These are phyloP conservation scores for Danio choprae DNA, from an alignment of 2,797 vertebrate genomes.

Conservation along the genomic window DNA sequence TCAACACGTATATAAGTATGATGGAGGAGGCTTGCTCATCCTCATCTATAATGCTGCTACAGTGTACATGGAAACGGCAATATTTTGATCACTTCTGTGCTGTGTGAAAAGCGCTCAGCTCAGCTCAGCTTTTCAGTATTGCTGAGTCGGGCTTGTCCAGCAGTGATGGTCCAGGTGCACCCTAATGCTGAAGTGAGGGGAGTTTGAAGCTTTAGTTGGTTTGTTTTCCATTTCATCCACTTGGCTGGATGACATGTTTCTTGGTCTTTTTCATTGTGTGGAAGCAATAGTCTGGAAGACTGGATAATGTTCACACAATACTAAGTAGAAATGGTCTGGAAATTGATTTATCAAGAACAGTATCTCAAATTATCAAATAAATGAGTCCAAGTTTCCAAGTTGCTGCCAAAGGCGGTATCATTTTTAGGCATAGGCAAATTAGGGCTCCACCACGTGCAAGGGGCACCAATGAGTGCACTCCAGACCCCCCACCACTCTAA, in stretches of 20 bases:
- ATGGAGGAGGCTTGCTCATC: not conserved
- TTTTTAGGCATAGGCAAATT: too few species aligned
- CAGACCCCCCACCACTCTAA: too few species aligned
- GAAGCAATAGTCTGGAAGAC: constrained; percentile 3
- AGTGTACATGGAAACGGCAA: constrained; percentile 9
- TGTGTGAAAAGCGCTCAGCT: not conserved
- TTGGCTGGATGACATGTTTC: constrained; percentile 8
- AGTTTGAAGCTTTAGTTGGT: not conserved
- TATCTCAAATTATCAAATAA: not conserved
- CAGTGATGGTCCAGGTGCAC: constrained; percentile 2
- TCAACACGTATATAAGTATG: constrained; percentile 9
- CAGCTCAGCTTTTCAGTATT: not conserved
- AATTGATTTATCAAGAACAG: not conserved
- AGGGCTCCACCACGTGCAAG: too few species aligned
- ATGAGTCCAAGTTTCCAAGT: not conserved
- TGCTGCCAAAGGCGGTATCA: not conserved
- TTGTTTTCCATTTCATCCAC: not conserved
- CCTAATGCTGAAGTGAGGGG: not conserved
- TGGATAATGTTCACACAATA: not conserved
- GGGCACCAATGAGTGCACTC: too few species aligned
- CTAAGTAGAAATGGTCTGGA: constrained; percentile 11
- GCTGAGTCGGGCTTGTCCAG: not conserved
- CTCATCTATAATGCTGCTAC: constrained; percentile 16
- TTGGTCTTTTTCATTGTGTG: not conserved
- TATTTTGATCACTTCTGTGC: constrained; percentile 25